Conservation (phyloP, 2,888 invertebrate species). For the Imbricaverruca yamaguchii region DNA sequence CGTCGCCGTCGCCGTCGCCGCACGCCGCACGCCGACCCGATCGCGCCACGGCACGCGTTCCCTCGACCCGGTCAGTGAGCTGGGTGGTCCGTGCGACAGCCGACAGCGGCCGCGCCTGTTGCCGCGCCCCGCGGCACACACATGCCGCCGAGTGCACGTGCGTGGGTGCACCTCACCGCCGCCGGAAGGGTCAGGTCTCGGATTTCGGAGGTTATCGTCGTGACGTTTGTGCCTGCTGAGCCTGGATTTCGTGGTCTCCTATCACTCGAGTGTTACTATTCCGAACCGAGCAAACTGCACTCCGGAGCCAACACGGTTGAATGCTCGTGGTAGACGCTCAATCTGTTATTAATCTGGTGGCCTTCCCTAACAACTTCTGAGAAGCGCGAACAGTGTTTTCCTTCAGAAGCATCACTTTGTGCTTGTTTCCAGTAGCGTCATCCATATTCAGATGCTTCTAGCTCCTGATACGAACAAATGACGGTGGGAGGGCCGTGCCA, state of each 20-base stretch:
- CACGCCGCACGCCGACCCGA: neutral
- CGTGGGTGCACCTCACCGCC: no score
- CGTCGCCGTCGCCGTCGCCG: neutral
- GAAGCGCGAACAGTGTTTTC: neutral
- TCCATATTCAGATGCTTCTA: neutral
- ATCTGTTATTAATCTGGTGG: neutral
- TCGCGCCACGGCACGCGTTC: neutral
- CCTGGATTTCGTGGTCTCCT: neutral
- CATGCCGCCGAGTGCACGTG: no score
- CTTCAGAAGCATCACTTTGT: neutral
- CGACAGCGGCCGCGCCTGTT: no score
- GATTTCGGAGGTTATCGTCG: no score
- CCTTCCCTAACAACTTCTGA: neutral
- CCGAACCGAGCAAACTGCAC: neutral
- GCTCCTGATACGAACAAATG: constrained; percentile 8
- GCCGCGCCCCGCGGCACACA: no score
- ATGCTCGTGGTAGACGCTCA: neutral
- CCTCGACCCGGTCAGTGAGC: no score
- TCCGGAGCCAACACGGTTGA: neutral
- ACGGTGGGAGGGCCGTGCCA: neutral
- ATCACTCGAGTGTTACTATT: neutral
- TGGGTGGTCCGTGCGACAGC: no score
- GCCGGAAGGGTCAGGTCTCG: no score
- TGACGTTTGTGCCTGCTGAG: no score
- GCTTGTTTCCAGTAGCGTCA: constrained; percentile 17